Evolutionary conservation across 2,888 invertebrate species (phyloP).

Genomic region (Eretmocerus hayati): DNA sequence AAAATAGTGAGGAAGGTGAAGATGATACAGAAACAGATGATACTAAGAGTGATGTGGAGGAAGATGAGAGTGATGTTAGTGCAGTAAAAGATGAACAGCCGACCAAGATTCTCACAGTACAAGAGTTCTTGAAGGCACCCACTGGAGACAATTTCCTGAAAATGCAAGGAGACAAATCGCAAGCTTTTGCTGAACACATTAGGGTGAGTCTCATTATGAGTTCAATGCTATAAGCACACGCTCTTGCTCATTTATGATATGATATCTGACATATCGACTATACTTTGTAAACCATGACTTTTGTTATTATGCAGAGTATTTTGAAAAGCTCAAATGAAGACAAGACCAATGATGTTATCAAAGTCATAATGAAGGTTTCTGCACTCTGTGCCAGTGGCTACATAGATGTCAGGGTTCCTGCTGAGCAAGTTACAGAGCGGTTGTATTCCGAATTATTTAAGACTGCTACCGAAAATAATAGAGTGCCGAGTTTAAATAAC

Average conservation of each 20-base stretch:
- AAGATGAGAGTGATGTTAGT: conserved; percentile 30
- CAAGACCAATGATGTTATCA: conserved; percentile 43
- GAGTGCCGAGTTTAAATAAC: conserved; percentile 57
- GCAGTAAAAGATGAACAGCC: conserved; percentile 24
- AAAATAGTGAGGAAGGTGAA: conserved; percentile 33
- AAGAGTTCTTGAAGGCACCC: conserved; percentile 49
- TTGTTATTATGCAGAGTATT: too few species aligned
- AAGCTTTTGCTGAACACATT: conserved; percentile 33
- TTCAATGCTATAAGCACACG: not conserved
- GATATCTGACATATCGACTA: not conserved
- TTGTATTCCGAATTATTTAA: conserved; percentile 53
- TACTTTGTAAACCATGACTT: too few species aligned
- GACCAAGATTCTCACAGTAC: conserved; percentile 35
- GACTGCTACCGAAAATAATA: conserved; percentile 47
- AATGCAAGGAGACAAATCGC: conserved; percentile 43
- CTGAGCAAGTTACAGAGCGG: conserved; percentile 47
- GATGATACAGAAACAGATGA: conserved; percentile 33
- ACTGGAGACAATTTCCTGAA: conserved; percentile 48
- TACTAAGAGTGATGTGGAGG: conserved; percentile 33
- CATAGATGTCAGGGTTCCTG: conserved; percentile 47
- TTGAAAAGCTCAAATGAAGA: conserved; percentile 27
- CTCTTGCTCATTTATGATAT: not conserved
- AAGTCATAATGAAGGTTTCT: conserved; percentile 51
- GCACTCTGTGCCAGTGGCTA: conserved; percentile 53
- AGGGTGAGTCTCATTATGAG: conserved; percentile 28